These are phyloP conservation scores for Poeciliopsis presidionis DNA, from an alignment of 2,797 vertebrate species.

Conservation along the genomic window DNA sequence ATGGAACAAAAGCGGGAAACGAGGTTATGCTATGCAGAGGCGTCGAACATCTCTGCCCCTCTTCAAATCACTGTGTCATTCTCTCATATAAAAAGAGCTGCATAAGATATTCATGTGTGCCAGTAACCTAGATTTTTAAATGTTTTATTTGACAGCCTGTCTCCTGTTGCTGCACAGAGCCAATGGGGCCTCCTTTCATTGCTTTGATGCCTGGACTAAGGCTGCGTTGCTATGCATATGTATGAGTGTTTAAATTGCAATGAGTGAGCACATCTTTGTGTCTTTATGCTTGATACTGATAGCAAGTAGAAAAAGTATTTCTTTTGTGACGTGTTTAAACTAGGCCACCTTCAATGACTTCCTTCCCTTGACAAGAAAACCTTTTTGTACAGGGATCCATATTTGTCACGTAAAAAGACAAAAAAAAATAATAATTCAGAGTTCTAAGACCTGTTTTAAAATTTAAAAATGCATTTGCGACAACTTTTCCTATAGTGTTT, in stretches of 20 bases:
- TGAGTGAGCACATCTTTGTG: constrained; percentile 35
- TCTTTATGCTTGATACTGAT: constrained; percentile 30
- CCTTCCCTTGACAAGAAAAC: constrained; percentile 19
- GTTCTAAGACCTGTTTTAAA: background rate
- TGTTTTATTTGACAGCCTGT: constrained; percentile 67
- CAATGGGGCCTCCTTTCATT: constrained; percentile 34
- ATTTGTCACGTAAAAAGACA: background rate
- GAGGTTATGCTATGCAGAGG: constrained; percentile 55
- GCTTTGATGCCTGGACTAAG: constrained; percentile 64
- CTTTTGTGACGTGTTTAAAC: constrained; percentile 37
- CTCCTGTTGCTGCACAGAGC: constrained; percentile 54
- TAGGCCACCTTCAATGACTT: constrained; percentile 38
- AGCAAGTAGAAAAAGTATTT: constrained; percentile 38
- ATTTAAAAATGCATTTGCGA: background rate
- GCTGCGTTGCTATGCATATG: constrained; percentile 25
- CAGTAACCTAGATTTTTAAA: constrained; percentile 76
- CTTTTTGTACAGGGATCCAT: background rate
- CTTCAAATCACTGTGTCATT: constrained; percentile 70
- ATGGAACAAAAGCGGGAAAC: constrained; percentile 43
- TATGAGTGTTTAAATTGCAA: constrained; percentile 33
- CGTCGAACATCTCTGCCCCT: constrained; percentile 45
- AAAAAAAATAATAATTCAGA: background rate
- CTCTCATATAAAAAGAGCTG: constrained; percentile 63
- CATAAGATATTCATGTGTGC: constrained; percentile 70
- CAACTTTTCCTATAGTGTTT: background rate